A percentile compares a stretch with the other conserved stretches of the same genome.
Evolutionary conservation across 2,113 vertebrate species (phyloP).

Genomic region (Accipiter virgatus): DNA sequence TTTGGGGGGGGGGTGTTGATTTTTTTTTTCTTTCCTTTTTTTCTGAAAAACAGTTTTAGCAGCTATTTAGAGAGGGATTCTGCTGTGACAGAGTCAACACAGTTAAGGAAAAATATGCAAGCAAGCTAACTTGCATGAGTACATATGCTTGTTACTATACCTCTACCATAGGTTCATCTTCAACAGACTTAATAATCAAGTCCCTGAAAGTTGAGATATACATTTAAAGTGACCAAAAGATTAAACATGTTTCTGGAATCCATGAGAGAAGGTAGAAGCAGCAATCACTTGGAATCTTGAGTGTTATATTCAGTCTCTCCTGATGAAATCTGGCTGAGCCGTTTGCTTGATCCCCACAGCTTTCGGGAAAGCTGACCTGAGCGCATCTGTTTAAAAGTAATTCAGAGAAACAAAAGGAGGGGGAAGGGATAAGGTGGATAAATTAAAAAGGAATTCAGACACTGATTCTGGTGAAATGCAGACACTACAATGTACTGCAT

Average conservation of each 20-base stretch:
- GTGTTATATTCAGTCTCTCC: slow-evolving; percentile 95
- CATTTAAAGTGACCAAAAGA: slow-evolving; percentile 63
- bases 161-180: background rate
- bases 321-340: slow-evolving; percentile 92
- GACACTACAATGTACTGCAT: slow-evolving; percentile 32
- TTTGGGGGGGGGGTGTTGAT: background rate
- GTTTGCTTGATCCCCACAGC: slow-evolving; percentile 96
- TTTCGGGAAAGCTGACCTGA: slow-evolving; percentile 95
- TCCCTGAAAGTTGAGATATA: slow-evolving; percentile 47
- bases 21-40: background rate
- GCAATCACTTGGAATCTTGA: slow-evolving; percentile 82
- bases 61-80: slow-evolving; percentile 16
- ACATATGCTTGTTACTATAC: background rate
- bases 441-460: slow-evolving; percentile 61
- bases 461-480: slow-evolving; percentile 66
- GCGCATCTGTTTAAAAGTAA: slow-evolving; percentile 88
- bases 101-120: background rate
- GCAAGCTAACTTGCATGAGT: background rate
- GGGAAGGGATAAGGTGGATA: slow-evolving; percentile 63
- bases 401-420: slow-evolving; percentile 71
- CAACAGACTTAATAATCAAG: slow-evolving; percentile 42
- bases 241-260: slow-evolving; percentile 66
- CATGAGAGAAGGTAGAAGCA: slow-evolving; percentile 51
- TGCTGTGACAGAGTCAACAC: background rate
- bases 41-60: background rate